phyloP scores from a whole-genome alignment of 2,113 vertebrate genomes.

The Zapornia atra region DNA sequence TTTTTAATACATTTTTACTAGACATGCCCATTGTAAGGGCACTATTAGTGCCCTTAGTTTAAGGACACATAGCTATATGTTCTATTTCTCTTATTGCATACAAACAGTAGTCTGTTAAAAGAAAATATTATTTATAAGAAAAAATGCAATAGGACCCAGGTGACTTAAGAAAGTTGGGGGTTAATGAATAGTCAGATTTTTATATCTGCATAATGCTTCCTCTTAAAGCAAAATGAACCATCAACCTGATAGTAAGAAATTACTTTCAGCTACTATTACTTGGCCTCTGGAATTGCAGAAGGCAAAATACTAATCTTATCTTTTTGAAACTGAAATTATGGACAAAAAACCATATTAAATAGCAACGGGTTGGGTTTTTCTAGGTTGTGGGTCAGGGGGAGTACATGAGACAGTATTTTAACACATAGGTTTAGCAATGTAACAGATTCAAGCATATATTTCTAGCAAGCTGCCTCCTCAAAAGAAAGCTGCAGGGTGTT shows the following conservation, averaged over 20 bases:
- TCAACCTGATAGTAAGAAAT: background rate
- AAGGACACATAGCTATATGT: background rate
- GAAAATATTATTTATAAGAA: background rate
- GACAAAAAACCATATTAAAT: slow-evolving; percentile 29
- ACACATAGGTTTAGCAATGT: slow-evolving; percentile 13
- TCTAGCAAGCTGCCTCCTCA: slow-evolving; percentile 35
- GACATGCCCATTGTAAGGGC: background rate
- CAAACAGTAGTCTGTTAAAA: background rate
- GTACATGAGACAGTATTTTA: background rate
- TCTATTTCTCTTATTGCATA: background rate
- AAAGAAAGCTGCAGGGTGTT: slow-evolving; percentile 64
- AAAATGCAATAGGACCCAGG: background rate
- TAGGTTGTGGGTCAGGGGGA: background rate
- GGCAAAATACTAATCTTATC: background rate
- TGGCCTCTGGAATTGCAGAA: background rate
- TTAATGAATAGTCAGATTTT: background rate
- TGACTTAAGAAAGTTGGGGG: background rate
- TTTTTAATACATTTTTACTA: background rate
- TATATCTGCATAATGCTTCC: background rate
- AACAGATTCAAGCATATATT: slow-evolving; percentile 22
- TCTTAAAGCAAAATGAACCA: slow-evolving; percentile 9
- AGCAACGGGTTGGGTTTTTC: background rate
- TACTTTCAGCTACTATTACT: slow-evolving; percentile 18
- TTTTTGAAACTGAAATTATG: background rate
- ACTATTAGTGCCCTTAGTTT: background rate